Evolutionary conservation across 30 jellyfish, hydroid and myxozoan genomes (phyloP), one percentile per base, ranked within the genome.

Genomic region (Nemopilema nomurai): DNA sequence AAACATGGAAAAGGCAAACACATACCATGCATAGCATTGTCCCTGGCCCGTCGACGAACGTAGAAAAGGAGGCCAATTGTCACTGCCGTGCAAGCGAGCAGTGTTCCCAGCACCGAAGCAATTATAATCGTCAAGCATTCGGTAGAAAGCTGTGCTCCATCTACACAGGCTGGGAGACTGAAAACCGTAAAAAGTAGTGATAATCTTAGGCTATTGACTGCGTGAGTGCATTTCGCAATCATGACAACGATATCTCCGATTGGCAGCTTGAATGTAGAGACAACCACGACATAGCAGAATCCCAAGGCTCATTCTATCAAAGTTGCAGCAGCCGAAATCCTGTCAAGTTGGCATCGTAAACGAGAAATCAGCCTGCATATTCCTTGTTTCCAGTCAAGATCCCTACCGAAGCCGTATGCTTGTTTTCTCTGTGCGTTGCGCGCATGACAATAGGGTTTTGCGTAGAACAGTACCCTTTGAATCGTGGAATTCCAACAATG

Each of bases 91-190:
- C 93, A 84, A 23, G 79, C 93, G 13, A 76, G 87, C 51, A 84
- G 74, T 17, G 93, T 84, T 8, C 93, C 93, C 57, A 84, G 23
- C 18, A 86, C 76, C 52, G 93, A 84, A 4, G 87, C 93, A 20
- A 84, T 74, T 21, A 84, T 33, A 24, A 57, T 33, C n/a, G 81
- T 24, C 49, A 51, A 72, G 85, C 93, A 84, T 67, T 73, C 86
- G 33, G 74, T 31, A 51, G 57, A 41, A 41, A 63, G 27, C 21
- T n/a, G 3, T 31, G 18, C 82, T 71, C 28, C 82, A 27, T 57
- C 25, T 7, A 28, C 67, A 71, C 82, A 32, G 20, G 67, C 49
- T 1, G 67, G 31, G 51, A 63, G 67, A 71, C 65, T 19, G 25
- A 16, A 71, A 27, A 27, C 82, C 67, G 57, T 41, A 13, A 13